These are phyloP conservation scores for Meghimatium bilineatum DNA, from an alignment of 2,888 invertebrate genomes.

Conservation along the genomic window DNA sequence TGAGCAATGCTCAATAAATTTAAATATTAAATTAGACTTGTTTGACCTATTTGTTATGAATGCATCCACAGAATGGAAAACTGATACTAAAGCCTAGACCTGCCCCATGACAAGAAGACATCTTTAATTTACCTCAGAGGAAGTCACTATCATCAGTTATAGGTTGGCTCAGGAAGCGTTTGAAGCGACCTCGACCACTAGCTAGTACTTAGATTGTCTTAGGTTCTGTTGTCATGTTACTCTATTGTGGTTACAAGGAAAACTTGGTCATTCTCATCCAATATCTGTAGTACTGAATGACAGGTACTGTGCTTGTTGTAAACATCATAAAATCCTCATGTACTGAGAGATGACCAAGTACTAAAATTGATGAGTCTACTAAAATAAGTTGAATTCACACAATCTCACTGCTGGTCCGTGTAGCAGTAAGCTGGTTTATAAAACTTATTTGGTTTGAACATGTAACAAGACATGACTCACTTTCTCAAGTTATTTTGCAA, in stretches of 20 bases:
- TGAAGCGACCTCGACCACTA: conserved; percentile 38
- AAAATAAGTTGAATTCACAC: neutral
- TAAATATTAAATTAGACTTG: neutral
- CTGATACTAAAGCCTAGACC: conserved; percentile 94
- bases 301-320: neutral
- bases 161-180: conserved; percentile 42
- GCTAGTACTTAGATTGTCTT: conserved; percentile 18
- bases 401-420: neutral
- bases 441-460: neutral
- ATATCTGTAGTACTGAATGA: neutral
- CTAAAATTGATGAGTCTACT: too few species aligned
- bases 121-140: conserved; percentile 50
- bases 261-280: neutral
- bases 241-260: neutral
- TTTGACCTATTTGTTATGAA: neutral
- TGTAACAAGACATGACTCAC: too few species aligned
- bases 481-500: too few species aligned
- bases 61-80: conserved; percentile 50
- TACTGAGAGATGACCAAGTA: too few species aligned
- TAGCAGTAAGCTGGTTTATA: neutral
- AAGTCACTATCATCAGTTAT: conserved; percentile 44
- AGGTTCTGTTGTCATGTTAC: neutral
- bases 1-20: too few species aligned
- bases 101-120: conserved; percentile 73
- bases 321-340: too few species aligned